Evolutionary conservation across 2,113 vertebrate species (phyloP).

Genomic region (Coracopsis vasa): DNA sequence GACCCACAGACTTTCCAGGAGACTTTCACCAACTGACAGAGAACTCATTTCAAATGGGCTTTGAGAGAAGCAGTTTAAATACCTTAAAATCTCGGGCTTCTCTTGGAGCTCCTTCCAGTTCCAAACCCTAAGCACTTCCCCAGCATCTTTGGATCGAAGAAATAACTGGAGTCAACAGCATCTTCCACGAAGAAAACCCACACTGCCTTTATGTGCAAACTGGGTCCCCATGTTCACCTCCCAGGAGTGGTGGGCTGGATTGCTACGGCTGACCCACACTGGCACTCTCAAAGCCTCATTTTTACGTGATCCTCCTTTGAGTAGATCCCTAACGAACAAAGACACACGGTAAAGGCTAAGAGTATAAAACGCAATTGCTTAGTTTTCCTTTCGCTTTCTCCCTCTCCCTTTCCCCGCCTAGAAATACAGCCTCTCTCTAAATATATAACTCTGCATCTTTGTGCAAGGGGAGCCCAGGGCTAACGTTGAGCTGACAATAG

Average conservation of each 20-base stretch:
- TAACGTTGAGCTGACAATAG: slow-evolving; percentile 76
- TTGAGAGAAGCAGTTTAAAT: background rate
- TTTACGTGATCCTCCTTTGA: background rate
- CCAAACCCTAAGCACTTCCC: background rate
- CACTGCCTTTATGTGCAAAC: background rate
- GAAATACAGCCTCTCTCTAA: slow-evolving; percentile 42
- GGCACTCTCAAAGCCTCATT: background rate
- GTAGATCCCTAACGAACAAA: background rate
- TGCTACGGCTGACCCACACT: background rate
- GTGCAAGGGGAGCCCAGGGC: slow-evolving; percentile 80
- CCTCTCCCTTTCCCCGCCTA: slow-evolving; percentile 11
- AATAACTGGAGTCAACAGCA: background rate
- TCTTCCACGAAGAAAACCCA: background rate
- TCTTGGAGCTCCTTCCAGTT: background rate
- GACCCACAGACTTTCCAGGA: background rate
- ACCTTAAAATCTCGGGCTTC: background rate
- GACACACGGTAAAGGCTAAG: background rate
- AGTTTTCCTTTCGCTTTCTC: background rate
- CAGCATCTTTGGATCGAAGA: background rate
- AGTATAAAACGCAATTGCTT: background rate
- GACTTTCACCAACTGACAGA: background rate
- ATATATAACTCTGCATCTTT: slow-evolving; percentile 50
- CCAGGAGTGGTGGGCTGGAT: background rate
- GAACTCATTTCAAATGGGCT: background rate
- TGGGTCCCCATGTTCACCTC: background rate